Evolutionary conservation across 2,113 vertebrate species (phyloP), one percentile per base, ranked within the genome.

Genomic region (Neodon shergylaensis): DNA sequence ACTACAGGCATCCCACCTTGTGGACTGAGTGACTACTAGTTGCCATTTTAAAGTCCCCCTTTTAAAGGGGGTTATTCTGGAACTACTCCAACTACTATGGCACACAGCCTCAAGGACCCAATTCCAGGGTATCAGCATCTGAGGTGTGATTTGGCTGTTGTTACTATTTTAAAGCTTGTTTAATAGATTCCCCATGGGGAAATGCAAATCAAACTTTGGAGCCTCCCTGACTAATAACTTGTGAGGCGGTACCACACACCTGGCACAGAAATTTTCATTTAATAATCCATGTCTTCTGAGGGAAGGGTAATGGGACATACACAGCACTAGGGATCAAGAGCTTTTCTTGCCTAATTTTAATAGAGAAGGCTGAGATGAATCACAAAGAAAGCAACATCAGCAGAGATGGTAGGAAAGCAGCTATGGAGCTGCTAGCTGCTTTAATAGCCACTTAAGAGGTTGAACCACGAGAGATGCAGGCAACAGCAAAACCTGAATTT

Each of bases 131-230:
- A 39, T 65, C 58, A 65, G 58, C 81, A 44, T 44, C 58, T 44
- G 39, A 84, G 26, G n/a, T 84, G 39, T 65, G 58, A 28, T 39
- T 65, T 84, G 58, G 39, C 58, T 84, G 81, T 19, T 65, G 58
- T 65, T 65, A 84, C 81, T 84, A 84, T 84, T 84, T 84, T 84
- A 84, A 84, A 84, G 26, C 26, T 44, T 84, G 58, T 65, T 84
- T 65, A 84, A 65, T 31, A 84, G 58, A 44, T 68, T 86, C 61
- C 61, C 39, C 83, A 47, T 68, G 19, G 63, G 42, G 28, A 86
- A 86, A 66, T 84, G 63, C 42, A 86, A 33, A 86, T 68, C 63
- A 86, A 68, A 86, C 58, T 44, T 63, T 44, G 58, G 81, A 44
- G 81, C 39, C 63, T 86, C 61, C 63, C 61, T 49, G n/a, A 44